Conservation (phyloP, 2,797 vertebrate genomes). For the Sebastes minor region DNA sequence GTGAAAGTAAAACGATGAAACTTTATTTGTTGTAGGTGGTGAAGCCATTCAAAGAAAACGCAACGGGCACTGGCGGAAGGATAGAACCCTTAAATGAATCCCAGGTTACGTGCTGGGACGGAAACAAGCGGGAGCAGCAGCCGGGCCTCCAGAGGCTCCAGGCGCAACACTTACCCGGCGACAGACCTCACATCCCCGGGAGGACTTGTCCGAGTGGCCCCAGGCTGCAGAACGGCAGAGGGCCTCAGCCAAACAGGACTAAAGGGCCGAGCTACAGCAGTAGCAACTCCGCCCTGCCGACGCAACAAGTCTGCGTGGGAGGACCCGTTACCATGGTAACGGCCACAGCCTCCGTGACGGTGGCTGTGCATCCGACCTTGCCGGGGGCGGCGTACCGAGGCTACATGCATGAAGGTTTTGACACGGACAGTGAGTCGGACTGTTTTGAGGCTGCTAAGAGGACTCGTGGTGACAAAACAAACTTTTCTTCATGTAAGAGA, state of each 20-base stretch:
- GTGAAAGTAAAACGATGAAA: conserved; percentile 5
- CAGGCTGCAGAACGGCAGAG: conserved; percentile 75
- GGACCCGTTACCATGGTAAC: conserved; percentile 88
- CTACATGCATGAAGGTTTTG: conserved; percentile 87
- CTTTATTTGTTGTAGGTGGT: conserved; percentile 83
- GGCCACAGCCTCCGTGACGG: conserved; percentile 93
- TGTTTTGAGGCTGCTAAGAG: conserved; percentile 82
- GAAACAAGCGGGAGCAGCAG: conserved; percentile 72
- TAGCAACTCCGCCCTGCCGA: conserved; percentile 53
- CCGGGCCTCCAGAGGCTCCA: conserved; percentile 61
- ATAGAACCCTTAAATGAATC: conserved; percentile 75
- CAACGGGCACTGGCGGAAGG: conserved; percentile 66
- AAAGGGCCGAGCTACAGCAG: conserved; percentile 79
- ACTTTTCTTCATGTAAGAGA: conserved; percentile 72
- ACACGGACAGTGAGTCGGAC: conserved; percentile 82
- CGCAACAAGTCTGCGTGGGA: conserved; percentile 43
- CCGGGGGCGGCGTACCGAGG: conserved; percentile 88
- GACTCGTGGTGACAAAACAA: conserved; percentile 72
- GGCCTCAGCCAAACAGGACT: conserved; percentile 84
- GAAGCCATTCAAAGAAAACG: conserved; percentile 88
- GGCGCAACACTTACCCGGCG: conserved; percentile 72
- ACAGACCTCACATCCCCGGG: conserved; percentile 77
- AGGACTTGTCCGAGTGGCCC: conserved; percentile 83
- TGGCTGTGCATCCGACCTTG: conserved; percentile 91
- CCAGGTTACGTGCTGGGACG: conserved; percentile 71